Evolutionary conservation across 2,113 vertebrate genomes (phyloP), one percentile per base, ranked within the genome.

Genomic region (Misgurnus anguillicaudatus): DNA sequence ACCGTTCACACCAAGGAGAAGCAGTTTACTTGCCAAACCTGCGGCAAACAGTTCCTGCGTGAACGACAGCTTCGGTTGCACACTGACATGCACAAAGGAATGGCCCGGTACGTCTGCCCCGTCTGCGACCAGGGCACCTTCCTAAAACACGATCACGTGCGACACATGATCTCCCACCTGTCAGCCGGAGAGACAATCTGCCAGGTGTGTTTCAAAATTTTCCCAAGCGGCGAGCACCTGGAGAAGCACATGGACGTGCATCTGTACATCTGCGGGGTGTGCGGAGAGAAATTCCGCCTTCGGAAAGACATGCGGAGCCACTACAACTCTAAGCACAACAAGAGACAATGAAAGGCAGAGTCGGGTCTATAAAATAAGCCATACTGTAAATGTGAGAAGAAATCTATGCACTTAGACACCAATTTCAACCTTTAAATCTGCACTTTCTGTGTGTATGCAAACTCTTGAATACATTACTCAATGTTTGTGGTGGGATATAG

Each of bases 151-250:
- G 98, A 99, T 91, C 98, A 99, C 82, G 95, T 99, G 72, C 95
- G 98, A 57, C 98, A 99, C 94, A 98, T 99, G 98, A 97, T 98
- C 90, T 98, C 98, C 71, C 98, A 99, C 89, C 94, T 99, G 88
- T 94, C 96, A 53, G 94, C 95, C 55, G 97, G 97, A 60, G 95
- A 99, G 89, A 97, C 96, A 86, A 97, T 99, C 94, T 99, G 98
- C 92, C 97, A 99, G 92, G 97, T 99, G 90, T 99, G 98, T 88
- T 99, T 98, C 91, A 97, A 98, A 94, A 98, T 98, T 91, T 98
- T 98, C 85, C 95, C 96, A 10, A 94, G 92, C 71, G 95, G 94
- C 17, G 95, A 98, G 81, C 95, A 96, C 88, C 91, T 99, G 91
- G 95, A 98, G 90, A 95, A 96, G 80, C 98, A 99, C 91, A 98